phyloP scores from a whole-genome alignment of 2,797 vertebrate genomes.

The Pseudochromis fuscus region DNA sequence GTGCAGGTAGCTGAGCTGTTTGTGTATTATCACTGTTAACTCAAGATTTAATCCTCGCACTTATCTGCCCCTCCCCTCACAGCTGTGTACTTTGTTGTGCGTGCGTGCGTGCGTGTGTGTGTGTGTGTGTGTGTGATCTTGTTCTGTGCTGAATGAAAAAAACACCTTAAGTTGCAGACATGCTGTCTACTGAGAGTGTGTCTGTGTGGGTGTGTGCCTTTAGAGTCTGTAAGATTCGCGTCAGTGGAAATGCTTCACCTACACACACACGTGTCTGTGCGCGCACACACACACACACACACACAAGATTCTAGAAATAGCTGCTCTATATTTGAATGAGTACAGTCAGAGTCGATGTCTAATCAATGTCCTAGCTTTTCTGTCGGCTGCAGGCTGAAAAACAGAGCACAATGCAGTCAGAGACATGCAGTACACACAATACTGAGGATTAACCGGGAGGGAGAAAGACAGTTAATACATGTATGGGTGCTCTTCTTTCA shows the following conservation, averaged over 20 bases:
- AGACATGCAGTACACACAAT: neutral
- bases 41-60: conserved; percentile 7
- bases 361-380: conserved; percentile 72
- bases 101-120: neutral
- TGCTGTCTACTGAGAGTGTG: conserved; percentile 36
- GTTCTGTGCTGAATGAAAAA: conserved; percentile 31
- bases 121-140: conserved; percentile 35
- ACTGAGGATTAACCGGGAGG: too few species aligned
- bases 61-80: neutral
- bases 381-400: conserved; percentile 52
- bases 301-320: conserved; percentile 70
- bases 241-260: conserved; percentile 60
- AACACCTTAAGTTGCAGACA: conserved; percentile 40
- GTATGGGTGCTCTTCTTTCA: neutral
- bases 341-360: conserved; percentile 77
- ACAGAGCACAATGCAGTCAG: conserved; percentile 14
- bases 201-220: conserved; percentile 53
- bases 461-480: neutral
- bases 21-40: conserved; percentile 12
- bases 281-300: conserved; percentile 24
- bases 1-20: neutral
- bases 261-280: conserved; percentile 28
- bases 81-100: conserved; percentile 22
- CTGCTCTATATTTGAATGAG: conserved; percentile 81
- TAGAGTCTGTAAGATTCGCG: conserved; percentile 61